Conservation (phyloP, 1,140 invertebrate species). For the Nasonia giraulti region DNA sequence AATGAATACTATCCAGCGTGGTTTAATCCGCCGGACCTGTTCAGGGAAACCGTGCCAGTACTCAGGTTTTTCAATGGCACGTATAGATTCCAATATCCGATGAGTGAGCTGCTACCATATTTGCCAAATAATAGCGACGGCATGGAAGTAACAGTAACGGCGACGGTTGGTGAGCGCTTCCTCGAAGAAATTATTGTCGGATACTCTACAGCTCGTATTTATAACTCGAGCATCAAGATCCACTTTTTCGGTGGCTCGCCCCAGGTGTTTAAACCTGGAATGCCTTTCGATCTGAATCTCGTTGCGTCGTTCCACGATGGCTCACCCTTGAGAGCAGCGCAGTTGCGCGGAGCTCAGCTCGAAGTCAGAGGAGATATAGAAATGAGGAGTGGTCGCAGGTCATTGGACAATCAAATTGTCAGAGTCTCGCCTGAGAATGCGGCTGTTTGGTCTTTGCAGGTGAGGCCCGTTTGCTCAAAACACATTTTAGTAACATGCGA, state of each 20-base stretch:
- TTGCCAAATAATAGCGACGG: constrained; percentile 82
- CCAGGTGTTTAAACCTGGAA: constrained; percentile 94
- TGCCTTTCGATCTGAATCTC: constrained; percentile 85
- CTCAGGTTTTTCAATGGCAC: constrained; percentile 89
- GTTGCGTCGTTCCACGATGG: constrained; percentile 87
- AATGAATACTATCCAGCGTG: constrained; percentile 87
- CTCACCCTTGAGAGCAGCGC: constrained; percentile 78
- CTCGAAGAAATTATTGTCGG: constrained; percentile 91
- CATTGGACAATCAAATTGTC: constrained; percentile 75
- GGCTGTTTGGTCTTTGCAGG: constrained; percentile 83
- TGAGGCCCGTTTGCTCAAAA: not conserved
- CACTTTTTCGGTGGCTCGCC: constrained; percentile 91
- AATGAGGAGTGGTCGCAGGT: constrained; percentile 76
- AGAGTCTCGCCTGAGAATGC: constrained; percentile 76
- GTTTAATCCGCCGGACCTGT: constrained; percentile 78
- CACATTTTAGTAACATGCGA: not conserved
- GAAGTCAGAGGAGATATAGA: constrained; percentile 77
- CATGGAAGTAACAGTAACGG: constrained; percentile 90
- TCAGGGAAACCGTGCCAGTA: constrained; percentile 77
- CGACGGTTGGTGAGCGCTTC: constrained; percentile 92
- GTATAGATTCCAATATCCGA: constrained; percentile 88
- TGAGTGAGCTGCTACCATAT: constrained; percentile 83
- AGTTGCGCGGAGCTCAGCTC: constrained; percentile 77
- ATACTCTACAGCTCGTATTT: constrained; percentile 90
- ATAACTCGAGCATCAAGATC: constrained; percentile 87